phyloP scores from a whole-genome alignment of 2,888 invertebrate genomes.

The Amphimallon solstitiale region DNA sequence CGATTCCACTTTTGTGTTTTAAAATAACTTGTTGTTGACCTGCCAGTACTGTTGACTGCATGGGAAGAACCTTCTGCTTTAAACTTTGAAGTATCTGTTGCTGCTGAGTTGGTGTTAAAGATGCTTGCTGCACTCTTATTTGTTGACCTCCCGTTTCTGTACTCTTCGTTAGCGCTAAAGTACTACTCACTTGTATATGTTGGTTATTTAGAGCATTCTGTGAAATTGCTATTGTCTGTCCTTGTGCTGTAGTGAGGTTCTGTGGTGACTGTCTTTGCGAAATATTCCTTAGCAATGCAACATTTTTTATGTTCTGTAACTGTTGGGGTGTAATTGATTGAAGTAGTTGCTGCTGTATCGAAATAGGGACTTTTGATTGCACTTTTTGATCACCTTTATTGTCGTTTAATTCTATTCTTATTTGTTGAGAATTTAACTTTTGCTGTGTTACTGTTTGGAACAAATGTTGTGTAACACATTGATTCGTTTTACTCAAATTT shows the following conservation, averaged over 20 bases:
- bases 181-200: conserved; percentile 16
- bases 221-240: conserved; percentile 42
- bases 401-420: conserved; percentile 45
- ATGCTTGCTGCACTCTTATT: conserved; percentile 45
- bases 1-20: conserved; percentile 64
- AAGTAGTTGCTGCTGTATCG: conserved; percentile 57
- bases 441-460: conserved; percentile 57
- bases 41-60: conserved; percentile 55
- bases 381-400: conserved; percentile 43
- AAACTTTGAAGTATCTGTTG: conserved; percentile 64
- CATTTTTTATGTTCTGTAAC: conserved; percentile 60
- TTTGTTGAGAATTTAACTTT: conserved; percentile 51
- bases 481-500: conserved; percentile 50
- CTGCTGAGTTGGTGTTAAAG: conserved; percentile 61
- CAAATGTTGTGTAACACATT: conserved; percentile 57
- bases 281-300: conserved; percentile 56
- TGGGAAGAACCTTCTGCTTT: conserved; percentile 58
- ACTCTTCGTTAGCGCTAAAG: conserved; percentile 31
- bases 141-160: conserved; percentile 37
- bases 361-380: conserved; percentile 45
- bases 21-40: conserved; percentile 63
- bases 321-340: conserved; percentile 59
- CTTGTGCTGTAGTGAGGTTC: conserved; percentile 35
- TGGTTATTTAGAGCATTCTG: conserved; percentile 37
- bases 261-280: conserved; percentile 46